phyloP scores from a whole-genome alignment of 2,797 vertebrate species.

The Mormyrus proboscirostris region DNA sequence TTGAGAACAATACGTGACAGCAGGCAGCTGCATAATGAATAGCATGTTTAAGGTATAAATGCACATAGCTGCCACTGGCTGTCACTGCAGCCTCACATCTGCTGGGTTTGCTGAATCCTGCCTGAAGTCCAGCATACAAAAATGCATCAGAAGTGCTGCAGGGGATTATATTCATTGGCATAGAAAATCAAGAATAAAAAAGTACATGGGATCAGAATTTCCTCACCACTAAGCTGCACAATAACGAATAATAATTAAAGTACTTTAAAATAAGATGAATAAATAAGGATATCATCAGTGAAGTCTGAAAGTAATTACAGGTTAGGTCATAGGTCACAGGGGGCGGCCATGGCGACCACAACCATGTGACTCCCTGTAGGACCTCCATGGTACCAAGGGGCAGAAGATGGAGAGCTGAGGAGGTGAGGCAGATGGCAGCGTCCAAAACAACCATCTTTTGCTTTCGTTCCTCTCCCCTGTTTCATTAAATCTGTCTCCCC shows the following conservation, averaged over 20 bases:
- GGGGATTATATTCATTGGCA: not conserved
- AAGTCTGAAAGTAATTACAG: not conserved
- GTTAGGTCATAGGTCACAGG: not conserved
- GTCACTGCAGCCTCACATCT: not conserved
- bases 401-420: not conserved
- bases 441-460: not conserved
- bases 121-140: not conserved
- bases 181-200: not conserved
- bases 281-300: not conserved
- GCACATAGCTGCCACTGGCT: not conserved
- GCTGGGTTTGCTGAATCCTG: not conserved
- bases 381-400: not conserved
- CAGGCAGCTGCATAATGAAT: not conserved
- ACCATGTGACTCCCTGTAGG: not conserved
- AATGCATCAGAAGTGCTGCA: not conserved
- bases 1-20: not conserved
- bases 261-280: not conserved
- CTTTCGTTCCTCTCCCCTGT: not conserved
- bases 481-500: not conserved
- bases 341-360: not conserved
- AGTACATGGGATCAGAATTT: not conserved
- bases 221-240: not conserved
- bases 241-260: not conserved
- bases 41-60: not conserved
- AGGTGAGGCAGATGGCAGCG: not conserved